phyloP scores from a whole-genome alignment of 2,113 vertebrate species.

The Oryzias melastigma region DNA sequence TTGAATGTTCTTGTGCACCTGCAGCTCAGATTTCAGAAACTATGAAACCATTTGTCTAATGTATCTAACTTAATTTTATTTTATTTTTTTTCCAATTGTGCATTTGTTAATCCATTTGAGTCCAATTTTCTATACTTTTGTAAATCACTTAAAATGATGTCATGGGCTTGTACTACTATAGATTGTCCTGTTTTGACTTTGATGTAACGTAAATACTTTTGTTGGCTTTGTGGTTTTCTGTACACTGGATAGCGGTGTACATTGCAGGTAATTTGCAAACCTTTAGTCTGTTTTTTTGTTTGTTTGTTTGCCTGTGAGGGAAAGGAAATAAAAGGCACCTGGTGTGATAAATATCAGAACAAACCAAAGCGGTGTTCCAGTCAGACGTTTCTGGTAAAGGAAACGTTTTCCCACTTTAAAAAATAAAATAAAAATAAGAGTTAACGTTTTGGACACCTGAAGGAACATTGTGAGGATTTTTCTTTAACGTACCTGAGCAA shows the following conservation, averaged over 20 bases:
- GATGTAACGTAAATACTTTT: neutral
- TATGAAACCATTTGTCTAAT: constrained; percentile 35
- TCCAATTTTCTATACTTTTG: constrained; percentile 45
- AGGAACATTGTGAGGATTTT: constrained; percentile 4
- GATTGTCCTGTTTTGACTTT: constrained; percentile 20
- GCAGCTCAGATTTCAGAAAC: constrained; percentile 58
- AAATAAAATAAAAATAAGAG: too few species aligned
- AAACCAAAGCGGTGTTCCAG: constrained; percentile 72
- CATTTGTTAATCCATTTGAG: constrained; percentile 37
- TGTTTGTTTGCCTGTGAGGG: constrained; percentile 42
- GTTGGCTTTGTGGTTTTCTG: constrained; percentile 3
- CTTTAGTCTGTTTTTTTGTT: constrained; percentile 18
- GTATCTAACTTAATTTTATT: constrained; percentile 30
- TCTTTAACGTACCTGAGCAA: constrained; percentile 39
- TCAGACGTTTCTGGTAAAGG: constrained; percentile 48
- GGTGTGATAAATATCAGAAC: constrained; percentile 43
- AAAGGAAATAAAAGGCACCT: constrained; percentile 56
- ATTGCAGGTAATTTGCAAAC: constrained; percentile 49
- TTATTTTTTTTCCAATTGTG: constrained; percentile 29
- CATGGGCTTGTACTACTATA: constrained; percentile 56
- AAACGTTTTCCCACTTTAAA: constrained; percentile 29
- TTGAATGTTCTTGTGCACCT: constrained; percentile 67
- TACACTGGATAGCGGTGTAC: constrained; percentile 42
- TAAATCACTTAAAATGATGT: constrained; percentile 58
- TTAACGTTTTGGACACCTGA: too few species aligned